phyloP scores from a whole-genome alignment of 2,113 vertebrate species.

The Trichechus manatus region DNA sequence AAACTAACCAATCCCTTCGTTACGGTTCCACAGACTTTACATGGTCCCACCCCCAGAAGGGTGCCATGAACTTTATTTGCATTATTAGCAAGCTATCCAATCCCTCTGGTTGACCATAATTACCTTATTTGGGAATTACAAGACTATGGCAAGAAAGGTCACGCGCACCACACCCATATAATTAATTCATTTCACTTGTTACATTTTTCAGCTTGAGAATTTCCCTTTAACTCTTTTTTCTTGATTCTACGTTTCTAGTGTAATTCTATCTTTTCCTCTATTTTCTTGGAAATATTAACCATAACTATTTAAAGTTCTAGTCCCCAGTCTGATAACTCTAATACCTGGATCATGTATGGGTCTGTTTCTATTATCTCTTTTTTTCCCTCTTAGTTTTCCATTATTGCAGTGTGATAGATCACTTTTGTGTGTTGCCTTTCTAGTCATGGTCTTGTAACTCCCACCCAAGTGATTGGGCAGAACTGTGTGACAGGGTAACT shows the following conservation, averaged over 20 bases:
- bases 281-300: constrained; percentile 18
- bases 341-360: neutral
- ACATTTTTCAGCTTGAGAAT: neutral
- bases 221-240: neutral
- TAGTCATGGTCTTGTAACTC: too few relatives aligned
- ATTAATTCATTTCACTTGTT: neutral
- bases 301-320: neutral
- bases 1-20: too few relatives aligned
- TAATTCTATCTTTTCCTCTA: neutral
- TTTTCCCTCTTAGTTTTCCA: neutral
- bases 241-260: neutral
- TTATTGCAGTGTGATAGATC: neutral
- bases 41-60: too few relatives aligned
- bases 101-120: too few relatives aligned
- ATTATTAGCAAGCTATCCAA: too few relatives aligned
- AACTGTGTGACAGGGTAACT: too few relatives aligned
- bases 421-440: too few relatives aligned
- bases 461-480: too few relatives aligned
- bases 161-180: neutral
- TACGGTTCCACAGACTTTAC: too few relatives aligned
- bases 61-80: too few relatives aligned
- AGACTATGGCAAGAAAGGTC: too few relatives aligned
- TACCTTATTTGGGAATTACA: too few relatives aligned
- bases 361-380: neutral
- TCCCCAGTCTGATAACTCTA: neutral